Evolutionary conservation across 2,113 vertebrate genomes (phyloP).

Genomic region (Dermatemys mawii): DNA sequence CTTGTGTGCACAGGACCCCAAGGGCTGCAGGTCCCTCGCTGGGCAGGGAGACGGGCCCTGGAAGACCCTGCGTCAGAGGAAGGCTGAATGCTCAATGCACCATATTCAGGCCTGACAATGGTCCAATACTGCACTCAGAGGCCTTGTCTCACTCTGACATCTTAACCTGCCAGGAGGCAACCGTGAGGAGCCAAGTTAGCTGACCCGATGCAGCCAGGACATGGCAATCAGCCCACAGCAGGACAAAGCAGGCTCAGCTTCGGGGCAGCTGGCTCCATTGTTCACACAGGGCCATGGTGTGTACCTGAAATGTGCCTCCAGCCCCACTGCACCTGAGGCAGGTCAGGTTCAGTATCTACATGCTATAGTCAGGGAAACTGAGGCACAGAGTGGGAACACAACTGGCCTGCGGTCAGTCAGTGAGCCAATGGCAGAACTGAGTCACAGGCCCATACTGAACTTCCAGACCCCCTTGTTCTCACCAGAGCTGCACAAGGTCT

Average conservation of each 20-base stretch:
- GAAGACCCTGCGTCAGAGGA: neutral
- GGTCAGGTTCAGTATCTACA: neutral
- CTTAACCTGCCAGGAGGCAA: neutral
- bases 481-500: neutral
- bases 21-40: too few species aligned
- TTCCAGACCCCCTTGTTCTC: neutral
- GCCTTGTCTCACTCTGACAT: neutral
- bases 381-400: neutral
- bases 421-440: neutral
- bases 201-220: neutral
- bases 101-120: too few species aligned
- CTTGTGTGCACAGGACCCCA: too few species aligned
- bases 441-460: neutral
- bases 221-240: neutral
- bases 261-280: neutral
- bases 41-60: too few species aligned
- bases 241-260: too few species aligned
- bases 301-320: neutral
- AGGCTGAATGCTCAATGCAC: too few species aligned
- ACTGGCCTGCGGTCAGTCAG: neutral
- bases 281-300: neutral
- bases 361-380: neutral
- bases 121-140: too few species aligned
- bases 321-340: neutral
- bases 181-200: neutral